Base-by-base conservation (phyloP, 2,888 invertebrate species). In the Cinara cedri region DNA sequence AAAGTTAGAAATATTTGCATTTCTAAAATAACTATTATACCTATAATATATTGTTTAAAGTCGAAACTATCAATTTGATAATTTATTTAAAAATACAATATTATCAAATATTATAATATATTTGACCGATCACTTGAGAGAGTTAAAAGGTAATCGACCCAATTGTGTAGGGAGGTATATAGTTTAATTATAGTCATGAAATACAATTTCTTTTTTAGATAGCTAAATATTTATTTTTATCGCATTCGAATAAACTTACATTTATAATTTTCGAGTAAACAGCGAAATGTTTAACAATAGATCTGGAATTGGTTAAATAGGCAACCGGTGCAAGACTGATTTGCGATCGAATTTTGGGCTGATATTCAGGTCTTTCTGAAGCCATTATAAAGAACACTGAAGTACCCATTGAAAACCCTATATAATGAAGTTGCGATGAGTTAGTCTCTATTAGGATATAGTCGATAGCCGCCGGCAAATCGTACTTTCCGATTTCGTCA, bases 341-440 rank as follows among this genome's bases (percentile, higher is more conserved):
- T 71, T 82, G 82, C 19, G 92, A 88, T 83, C 89, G 88, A 49
- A 93, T 87, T 62, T 90, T 88, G 62, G 90, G 88, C 83, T 92
- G 91, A 3, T 91, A 90, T 82, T 91, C 88, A 0, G 91, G 90
- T 82, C 89, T 87, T 24, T 89, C 88, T 1, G 92, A 90, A 71
- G 92, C 88, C 84, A 93, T 87, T 1, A 91, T 91, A 84, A 91
- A 92, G 82, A 91, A 89, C 84, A 90, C 88, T 0, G 93, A 92
- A 0, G 93, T 93, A 0, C 96, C 96, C 91, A 96, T 95, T 0
- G 95, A 96, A 86, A 96, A 95, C 0, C 96, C 97, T 63, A 95
- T 87, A 85, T 95, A 97, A 83, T 90, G 89, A 49, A 92, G 85
- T 55, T 88, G 86, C 13, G 86, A 83, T 81, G 87, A 86, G 0